Conservation (phyloP, 2,113 vertebrate species). For the Carollia perspicillata region DNA sequence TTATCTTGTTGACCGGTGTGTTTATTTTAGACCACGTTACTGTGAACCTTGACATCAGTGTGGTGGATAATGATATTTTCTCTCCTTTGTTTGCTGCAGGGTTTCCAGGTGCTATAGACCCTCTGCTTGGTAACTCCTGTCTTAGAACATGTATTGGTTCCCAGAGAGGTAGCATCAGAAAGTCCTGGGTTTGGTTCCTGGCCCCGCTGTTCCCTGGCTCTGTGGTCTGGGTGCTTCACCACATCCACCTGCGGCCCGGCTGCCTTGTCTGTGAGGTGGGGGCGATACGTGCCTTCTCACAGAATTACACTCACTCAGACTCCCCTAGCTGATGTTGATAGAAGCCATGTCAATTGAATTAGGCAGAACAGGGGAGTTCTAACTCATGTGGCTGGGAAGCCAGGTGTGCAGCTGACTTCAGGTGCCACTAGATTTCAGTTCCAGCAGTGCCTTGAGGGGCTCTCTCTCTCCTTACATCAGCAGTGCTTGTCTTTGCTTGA, state of each 20-base stretch:
- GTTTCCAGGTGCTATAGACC: background rate
- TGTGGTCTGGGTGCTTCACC: background rate
- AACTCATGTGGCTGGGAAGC: background rate
- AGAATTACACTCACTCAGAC: background rate
- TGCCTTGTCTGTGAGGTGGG: background rate
- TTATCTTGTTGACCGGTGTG: background rate
- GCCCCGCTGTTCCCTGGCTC: background rate
- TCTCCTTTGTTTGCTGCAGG: background rate
- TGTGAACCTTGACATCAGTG: background rate
- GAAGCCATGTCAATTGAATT: background rate
- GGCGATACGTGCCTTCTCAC: background rate
- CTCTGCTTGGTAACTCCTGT: background rate
- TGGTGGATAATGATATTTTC: background rate
- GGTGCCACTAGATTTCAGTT: rapidly evolving
- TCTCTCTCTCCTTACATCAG: background rate
- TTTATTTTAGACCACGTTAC: background rate
- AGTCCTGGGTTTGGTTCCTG: background rate
- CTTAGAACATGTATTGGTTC: no score
- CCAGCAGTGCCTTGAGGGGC: background rate
- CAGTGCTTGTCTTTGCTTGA: background rate
- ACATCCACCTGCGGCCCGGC: background rate
- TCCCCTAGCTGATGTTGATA: background rate
- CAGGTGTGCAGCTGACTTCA: background rate
- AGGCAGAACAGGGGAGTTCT: rapidly evolving
- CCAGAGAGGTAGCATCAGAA: background rate